Percentiles rank a stretch among this genome's conserved stretches.
Evolutionary conservation across 2,888 invertebrate genomes (phyloP).

Genomic region (Drosophila helvetica): DNA sequence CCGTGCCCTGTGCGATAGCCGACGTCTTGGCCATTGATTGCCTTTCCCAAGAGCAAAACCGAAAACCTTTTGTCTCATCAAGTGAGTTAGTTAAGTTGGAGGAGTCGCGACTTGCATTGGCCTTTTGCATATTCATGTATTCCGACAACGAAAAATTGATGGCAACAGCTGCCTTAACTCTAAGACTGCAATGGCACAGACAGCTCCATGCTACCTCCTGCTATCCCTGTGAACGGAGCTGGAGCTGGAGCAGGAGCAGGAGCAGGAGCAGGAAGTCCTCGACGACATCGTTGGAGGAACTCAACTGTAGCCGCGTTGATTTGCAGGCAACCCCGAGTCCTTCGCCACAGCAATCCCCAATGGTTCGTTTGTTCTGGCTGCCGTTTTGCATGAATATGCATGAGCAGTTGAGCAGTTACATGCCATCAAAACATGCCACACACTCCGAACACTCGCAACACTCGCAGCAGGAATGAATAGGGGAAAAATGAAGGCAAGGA

Average conservation of each 20-base stretch:
- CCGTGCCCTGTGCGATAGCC: conserved; percentile 6
- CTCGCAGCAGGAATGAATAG: conserved; percentile 5
- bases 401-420: conserved; percentile 75
- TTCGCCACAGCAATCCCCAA: conserved; percentile 40
- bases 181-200: conserved; percentile 35
- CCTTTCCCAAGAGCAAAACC: conserved; percentile 35
- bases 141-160: conserved; percentile 43
- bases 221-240: not conserved
- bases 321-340: conserved; percentile 38
- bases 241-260: not conserved
- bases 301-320: conserved; percentile 53
- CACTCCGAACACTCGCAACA: conserved; percentile 6
- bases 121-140: conserved; percentile 43
- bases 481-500: conserved; percentile 8
- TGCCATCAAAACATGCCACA: conserved; percentile 75
- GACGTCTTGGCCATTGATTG: conserved; percentile 40
- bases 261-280: conserved; percentile 36
- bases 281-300: conserved; percentile 41
- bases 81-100: conserved; percentile 57
- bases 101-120: conserved; percentile 44
- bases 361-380: conserved; percentile 65
- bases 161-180: conserved; percentile 48
- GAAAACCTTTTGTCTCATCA: conserved; percentile 50
- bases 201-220: conserved; percentile 4
- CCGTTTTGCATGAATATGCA: conserved; percentile 72